phyloP scores from a whole-genome alignment of 1,140 invertebrate species.

The Drosophila seguyi region DNA sequence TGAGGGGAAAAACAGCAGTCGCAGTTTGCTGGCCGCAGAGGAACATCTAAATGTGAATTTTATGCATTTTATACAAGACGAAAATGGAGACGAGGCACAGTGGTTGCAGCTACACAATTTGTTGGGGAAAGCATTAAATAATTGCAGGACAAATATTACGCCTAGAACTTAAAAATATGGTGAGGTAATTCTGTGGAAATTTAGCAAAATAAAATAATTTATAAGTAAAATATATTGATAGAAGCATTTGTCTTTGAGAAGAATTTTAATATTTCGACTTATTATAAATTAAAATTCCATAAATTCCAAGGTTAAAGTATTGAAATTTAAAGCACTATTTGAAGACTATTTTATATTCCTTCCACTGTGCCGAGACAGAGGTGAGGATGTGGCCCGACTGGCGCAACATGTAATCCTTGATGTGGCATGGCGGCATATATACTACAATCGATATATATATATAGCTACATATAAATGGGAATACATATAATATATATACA shows the following conservation, averaged over 20 bases:
- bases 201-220: no score
- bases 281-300: background rate
- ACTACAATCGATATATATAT: constrained; percentile 23
- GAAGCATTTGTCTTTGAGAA: no score
- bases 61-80: constrained; percentile 79
- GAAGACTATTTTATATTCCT: background rate
- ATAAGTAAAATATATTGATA: no score
- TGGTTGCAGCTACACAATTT: constrained; percentile 12
- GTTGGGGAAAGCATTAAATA: no score
- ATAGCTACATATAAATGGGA: constrained; percentile 26
- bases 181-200: no score
- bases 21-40: constrained; percentile 47
- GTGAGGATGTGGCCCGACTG: constrained; percentile 43
- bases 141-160: no score
- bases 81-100: constrained; percentile 57
- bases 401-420: constrained; percentile 66
- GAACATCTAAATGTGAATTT: constrained; percentile 78
- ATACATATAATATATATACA: constrained; percentile 43
- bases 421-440: constrained; percentile 57
- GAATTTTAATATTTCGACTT: no score
- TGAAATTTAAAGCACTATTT: no score
- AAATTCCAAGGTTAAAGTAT: background rate
- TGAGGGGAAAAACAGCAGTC: constrained; percentile 49
- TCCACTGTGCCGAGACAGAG: constrained; percentile 42
- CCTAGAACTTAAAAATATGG: no score